A percentile compares a stretch with the other conserved stretches of the same genome.
Evolutionary conservation across 53 echinoderm and acorn worm genomes (phyloP).

Genomic region (Holothuria leucospilota): DNA sequence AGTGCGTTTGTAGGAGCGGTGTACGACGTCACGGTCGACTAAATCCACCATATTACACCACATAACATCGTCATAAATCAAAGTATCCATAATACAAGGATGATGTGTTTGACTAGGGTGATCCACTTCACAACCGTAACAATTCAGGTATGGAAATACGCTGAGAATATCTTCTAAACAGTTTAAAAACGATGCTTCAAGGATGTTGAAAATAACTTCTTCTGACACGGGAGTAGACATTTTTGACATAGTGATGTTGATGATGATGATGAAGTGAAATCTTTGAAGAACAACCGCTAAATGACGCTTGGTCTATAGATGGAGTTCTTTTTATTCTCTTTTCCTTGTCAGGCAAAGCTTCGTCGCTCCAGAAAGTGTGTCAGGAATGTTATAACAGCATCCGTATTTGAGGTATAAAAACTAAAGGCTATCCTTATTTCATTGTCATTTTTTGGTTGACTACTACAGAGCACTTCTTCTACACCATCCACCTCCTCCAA

Average conservation of each 20-base stretch:
- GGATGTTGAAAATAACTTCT: neutral
- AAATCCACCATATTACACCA: neutral
- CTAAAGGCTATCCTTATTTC: neutral
- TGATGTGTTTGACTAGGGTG: slow-evolving; percentile 14
- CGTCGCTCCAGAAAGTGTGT: neutral
- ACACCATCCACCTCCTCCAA: neutral
- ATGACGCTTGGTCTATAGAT: neutral
- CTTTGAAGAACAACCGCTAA: too few relatives aligned
- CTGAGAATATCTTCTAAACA: neutral
- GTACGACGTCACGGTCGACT: slow-evolving; percentile 11
- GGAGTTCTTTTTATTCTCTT: too few relatives aligned
- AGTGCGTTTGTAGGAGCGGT: neutral
- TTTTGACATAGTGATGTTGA: too few relatives aligned
- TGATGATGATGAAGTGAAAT: too few relatives aligned
- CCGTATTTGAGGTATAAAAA: too few relatives aligned
- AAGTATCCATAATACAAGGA: neutral
- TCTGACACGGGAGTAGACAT: too few relatives aligned
- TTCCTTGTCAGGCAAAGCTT: neutral
- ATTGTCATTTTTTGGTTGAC: neutral
- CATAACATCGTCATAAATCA: neutral
- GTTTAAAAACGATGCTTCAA: neutral
- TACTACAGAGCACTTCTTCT: neutral
- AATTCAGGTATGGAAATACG: neutral
- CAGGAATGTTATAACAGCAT: too few relatives aligned
- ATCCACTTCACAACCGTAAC: slow-evolving; percentile 2